Evolutionary conservation across 1,140 invertebrate species (phyloP).

Genomic region (Pseudomyrmex flavicornis): DNA sequence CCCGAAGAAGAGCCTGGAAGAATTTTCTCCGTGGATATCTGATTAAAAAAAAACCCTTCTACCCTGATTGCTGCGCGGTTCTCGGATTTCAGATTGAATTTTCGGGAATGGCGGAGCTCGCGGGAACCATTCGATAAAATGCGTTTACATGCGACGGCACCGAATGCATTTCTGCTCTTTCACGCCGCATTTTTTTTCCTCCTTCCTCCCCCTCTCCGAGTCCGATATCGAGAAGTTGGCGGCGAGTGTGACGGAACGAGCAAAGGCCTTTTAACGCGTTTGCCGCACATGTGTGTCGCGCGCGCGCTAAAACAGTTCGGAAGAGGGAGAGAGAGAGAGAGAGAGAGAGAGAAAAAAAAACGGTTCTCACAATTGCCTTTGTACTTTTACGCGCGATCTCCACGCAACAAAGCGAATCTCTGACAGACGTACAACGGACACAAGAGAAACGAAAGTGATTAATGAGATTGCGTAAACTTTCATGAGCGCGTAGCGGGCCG

Average conservation of each 20-base stretch:
- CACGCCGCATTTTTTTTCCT: neutral
- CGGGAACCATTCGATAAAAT: slow-evolving; percentile 33
- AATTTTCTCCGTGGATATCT: too few species aligned
- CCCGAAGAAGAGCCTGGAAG: too few species aligned
- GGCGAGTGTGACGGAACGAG: slow-evolving; percentile 1
- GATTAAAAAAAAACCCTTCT: too few species aligned
- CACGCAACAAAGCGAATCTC: neutral
- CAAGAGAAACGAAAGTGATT: too few species aligned
- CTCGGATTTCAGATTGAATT: too few species aligned
- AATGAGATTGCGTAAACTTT: too few species aligned
- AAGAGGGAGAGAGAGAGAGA: neutral
- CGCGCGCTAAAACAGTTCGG: neutral
- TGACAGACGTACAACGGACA: neutral
- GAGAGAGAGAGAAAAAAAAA: too few species aligned
- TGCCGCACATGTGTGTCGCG: neutral
- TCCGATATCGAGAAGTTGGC: slow-evolving; percentile 25
- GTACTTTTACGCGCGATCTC: too few species aligned
- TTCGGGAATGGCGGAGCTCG: neutral
- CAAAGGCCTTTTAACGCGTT: slow-evolving; percentile 38
- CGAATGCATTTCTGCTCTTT: slow-evolving; percentile 23
- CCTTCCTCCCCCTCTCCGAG: too few species aligned
- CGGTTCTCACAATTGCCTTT: too few species aligned
- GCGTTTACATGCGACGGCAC: slow-evolving; percentile 22
- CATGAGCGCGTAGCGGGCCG: too few species aligned
- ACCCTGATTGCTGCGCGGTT: too few species aligned